Evolutionary conservation across 35 echinoderm and acorn worm species (phyloP).

Genomic region (Holothuria glaberrima): DNA sequence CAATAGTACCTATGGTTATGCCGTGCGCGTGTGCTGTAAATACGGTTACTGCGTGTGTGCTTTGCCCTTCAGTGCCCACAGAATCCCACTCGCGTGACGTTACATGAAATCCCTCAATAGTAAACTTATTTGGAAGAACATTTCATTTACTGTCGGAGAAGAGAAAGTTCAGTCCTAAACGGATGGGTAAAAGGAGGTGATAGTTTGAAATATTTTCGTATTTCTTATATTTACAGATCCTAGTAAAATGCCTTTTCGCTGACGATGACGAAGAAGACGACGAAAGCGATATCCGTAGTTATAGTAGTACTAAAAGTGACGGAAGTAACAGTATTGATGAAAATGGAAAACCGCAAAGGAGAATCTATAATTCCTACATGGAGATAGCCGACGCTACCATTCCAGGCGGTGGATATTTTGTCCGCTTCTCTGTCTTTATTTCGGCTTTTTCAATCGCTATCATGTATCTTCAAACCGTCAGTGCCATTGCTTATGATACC

Average conservation of each 20-base stretch:
- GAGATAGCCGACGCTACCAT: constrained; percentile 19
- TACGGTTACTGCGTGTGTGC: no score
- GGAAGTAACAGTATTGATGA: no score
- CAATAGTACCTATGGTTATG: no score
- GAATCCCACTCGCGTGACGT: no score
- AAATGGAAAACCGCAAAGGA: background rate
- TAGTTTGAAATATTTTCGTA: background rate
- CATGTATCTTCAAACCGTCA: constrained; percentile 28
- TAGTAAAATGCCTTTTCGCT: constrained; percentile 16
- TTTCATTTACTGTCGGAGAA: no score
- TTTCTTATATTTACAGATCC: constrained; percentile 17
- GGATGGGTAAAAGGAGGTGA: no score
- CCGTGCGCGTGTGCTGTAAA: no score
- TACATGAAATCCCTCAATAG: no score
- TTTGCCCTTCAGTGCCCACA: no score
- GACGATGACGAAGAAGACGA: background rate
- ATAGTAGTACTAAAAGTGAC: background rate
- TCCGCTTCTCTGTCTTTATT: constrained; percentile 19
- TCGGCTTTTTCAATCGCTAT: constrained; percentile 20
- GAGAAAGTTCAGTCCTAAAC: no score
- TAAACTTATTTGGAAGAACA: no score
- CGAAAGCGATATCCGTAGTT: background rate
- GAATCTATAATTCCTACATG: constrained; percentile 14
- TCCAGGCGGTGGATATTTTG: background rate
- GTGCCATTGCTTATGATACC: background rate